Evolutionary conservation across 2,797 vertebrate species (phyloP).

Genomic region (Poliocrania exsul): DNA sequence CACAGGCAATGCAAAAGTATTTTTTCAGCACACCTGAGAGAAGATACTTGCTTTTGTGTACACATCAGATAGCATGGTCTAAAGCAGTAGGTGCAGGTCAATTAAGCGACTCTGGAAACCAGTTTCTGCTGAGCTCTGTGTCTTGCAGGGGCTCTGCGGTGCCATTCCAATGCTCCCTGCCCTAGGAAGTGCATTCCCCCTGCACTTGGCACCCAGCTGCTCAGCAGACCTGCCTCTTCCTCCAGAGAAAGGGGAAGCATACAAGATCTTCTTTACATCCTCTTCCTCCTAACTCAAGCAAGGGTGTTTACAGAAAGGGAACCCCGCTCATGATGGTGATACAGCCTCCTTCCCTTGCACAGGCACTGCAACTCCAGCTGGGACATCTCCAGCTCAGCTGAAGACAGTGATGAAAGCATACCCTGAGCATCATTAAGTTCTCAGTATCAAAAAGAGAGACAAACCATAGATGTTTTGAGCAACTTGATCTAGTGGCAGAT

Average conservation of each 20-base stretch:
- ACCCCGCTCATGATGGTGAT: background rate
- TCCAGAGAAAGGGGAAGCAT: background rate
- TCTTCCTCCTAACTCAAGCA: background rate
- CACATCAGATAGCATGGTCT: fast-evolving
- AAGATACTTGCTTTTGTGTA: background rate
- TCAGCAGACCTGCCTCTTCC: background rate
- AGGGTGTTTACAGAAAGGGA: background rate
- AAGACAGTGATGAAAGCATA: background rate
- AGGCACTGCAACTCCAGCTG: background rate
- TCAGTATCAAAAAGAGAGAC: background rate
- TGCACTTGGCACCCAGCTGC: background rate
- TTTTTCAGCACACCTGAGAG: background rate
- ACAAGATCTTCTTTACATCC: background rate
- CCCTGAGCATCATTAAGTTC: background rate
- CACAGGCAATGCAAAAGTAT: background rate
- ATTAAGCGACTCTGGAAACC: background rate
- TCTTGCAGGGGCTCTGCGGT: background rate
- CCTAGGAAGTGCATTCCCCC: background rate
- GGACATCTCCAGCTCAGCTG: background rate
- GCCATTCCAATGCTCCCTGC: background rate
- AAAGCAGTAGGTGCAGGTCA: background rate
- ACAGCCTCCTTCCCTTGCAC: background rate
- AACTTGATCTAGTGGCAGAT: background rate
- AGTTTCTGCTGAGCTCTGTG: background rate
- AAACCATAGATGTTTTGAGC: background rate